Conservation (phyloP, 1,140 invertebrate genomes). For the Bombus affinis region DNA sequence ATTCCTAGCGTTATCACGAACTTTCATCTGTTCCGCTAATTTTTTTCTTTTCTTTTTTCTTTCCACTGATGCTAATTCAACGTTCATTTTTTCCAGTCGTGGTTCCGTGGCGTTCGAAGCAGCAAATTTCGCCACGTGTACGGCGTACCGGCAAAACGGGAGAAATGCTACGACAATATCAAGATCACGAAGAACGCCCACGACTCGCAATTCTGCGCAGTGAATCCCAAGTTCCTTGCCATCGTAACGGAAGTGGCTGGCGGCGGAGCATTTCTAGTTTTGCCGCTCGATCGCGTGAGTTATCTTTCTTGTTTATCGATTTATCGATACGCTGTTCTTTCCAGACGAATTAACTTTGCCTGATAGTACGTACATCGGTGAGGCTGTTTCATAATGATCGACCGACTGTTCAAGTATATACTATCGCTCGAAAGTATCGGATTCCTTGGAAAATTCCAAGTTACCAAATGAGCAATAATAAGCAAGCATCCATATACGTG, state of each 20-base stretch:
- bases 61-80: neutral
- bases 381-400: neutral
- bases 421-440: neutral
- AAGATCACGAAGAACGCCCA: conserved; percentile 96
- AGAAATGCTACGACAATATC: conserved; percentile 96
- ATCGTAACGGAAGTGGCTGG: conserved; percentile 97
- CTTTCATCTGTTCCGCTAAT: neutral
- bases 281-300: conserved; percentile 94
- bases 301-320: conserved; percentile 38
- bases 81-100: conserved; percentile 84
- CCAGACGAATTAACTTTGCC: neutral
- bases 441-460: neutral
- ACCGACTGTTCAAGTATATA: neutral
- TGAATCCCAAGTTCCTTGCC: conserved; percentile 97
- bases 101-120: conserved; percentile 92
- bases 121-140: conserved; percentile 97
- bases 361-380: neutral
- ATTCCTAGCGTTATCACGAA: neutral
- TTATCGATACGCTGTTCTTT: conserved; percentile 23
- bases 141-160: conserved; percentile 92
- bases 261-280: conserved; percentile 95
- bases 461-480: too few relatives aligned
- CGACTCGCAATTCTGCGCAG: conserved; percentile 95
- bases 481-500: too few relatives aligned
- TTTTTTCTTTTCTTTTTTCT: neutral